Base-by-base conservation (phyloP, 2,113 vertebrate species). In the Lethenteron camtschaticum region DNA sequence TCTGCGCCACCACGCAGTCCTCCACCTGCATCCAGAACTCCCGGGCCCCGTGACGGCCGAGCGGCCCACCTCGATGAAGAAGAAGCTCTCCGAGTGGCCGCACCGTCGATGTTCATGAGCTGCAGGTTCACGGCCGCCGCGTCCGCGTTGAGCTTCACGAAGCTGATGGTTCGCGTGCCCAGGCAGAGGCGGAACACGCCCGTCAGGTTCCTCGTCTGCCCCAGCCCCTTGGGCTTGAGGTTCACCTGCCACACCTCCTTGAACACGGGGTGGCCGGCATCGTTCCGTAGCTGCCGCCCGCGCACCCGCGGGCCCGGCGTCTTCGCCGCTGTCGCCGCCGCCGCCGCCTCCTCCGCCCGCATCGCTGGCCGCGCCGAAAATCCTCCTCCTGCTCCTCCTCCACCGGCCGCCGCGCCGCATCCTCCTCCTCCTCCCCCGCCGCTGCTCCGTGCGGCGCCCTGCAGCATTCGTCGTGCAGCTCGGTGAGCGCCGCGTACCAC, bases 11-110 rank as follows among this genome's bases (percentile, higher is more conserved):
- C 59, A 89, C 87, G 0, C 86, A 87, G 70, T 90, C 87, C 69
- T 90, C 86, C 70, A 89, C 87, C 73, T 90, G 87, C 87, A 90
- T 90, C 87, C 87, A 90, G 74, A 90, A 89, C 76, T 90, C 87
- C 87, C 87, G 0, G 87, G 83, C 1, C 87, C 87, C 0, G 87
- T 90, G 71, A 87, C 85, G 0, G 86, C 86, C 0, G 87, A 90
- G 56, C 87, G 82, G 57, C 87, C 87, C 74, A 90, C 87, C 77
- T 90, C 87, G 9, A 90, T 89, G 76, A 89, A 90, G 77, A 90
- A 90, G 75, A 89, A 90, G 76, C 87, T 88, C 76, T 90, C 87
- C 0, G 87, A 90, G 77, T 90, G 87, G 16, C 87, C 87, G 3
- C 87, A 90, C 63, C 87, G 80, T 3, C 87, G 78, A 90, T 89